A percentile compares a stretch with the other conserved stretches of the same genome.
phyloP scores from a whole-genome alignment of 2,113 vertebrate genomes.

The Xerus inauris region DNA sequence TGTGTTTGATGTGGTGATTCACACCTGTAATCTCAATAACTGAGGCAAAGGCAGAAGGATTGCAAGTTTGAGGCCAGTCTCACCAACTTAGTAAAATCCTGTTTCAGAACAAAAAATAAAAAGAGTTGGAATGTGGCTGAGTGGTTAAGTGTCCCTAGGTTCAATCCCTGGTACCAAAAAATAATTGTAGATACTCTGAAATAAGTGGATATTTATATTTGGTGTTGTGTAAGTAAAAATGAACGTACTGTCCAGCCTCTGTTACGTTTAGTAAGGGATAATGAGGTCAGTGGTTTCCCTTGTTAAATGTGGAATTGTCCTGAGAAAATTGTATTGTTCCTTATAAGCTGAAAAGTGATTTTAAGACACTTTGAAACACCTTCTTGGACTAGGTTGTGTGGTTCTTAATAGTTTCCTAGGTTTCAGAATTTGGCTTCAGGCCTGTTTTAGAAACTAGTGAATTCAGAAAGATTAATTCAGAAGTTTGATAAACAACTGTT shows the following conservation, averaged over 20 bases:
- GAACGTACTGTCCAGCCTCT: background rate
- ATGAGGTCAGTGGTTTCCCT: background rate
- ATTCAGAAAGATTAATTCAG: constrained; percentile 12
- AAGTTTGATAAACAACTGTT: background rate
- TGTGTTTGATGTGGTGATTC: too few species aligned
- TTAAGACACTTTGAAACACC: background rate
- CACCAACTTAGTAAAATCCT: too few species aligned
- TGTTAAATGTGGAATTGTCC: background rate
- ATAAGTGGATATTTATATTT: background rate
- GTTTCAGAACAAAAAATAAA: too few species aligned
- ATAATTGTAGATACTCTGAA: background rate
- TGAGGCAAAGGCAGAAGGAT: too few species aligned
- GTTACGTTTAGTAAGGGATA: background rate
- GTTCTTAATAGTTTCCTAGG: background rate
- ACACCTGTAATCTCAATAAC: too few species aligned
- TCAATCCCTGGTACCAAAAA: too few species aligned
- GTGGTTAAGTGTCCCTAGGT: too few species aligned
- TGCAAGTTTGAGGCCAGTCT: too few species aligned
- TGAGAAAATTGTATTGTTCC: background rate
- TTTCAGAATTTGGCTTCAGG: background rate
- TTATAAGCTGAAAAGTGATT: background rate
- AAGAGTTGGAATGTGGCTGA: too few species aligned
- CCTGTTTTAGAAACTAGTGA: background rate
- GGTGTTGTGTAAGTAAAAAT: background rate
- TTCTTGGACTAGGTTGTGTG: background rate